Evolutionary conservation across 2,113 vertebrate genomes (phyloP).

Genomic region (Marmota flaviventris): DNA sequence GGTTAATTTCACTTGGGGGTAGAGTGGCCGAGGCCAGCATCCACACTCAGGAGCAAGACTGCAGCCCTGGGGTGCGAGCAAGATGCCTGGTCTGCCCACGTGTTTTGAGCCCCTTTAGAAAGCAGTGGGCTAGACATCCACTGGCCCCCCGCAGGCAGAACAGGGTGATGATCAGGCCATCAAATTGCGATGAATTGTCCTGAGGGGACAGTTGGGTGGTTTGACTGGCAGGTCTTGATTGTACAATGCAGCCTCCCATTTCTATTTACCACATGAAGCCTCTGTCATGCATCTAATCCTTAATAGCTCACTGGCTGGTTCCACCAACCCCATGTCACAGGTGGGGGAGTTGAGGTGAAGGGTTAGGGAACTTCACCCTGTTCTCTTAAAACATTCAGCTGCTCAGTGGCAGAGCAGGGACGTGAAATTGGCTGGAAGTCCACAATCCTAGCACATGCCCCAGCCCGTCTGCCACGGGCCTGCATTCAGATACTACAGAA

Average conservation of each 20-base stretch:
- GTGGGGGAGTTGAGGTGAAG: background rate
- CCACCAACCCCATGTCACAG: background rate
- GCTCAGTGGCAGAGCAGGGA: background rate
- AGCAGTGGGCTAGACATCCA: background rate
- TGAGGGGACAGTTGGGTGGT: fast-evolving
- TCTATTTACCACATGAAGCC: background rate
- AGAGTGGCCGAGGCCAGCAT: background rate
- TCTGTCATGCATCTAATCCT: too few species aligned
- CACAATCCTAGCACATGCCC: fast-evolving
- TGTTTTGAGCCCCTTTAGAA: background rate
- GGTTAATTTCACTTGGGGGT: background rate
- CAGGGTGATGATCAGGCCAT: background rate
- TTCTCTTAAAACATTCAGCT: too few species aligned
- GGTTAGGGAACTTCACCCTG: background rate
- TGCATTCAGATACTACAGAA: fast-evolving
- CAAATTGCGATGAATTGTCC: fast-evolving
- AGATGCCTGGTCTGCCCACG: background rate
- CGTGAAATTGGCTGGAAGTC: fast-evolving
- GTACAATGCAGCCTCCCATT: too few species aligned
- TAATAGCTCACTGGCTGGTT: too few species aligned
- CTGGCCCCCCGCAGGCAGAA: background rate
- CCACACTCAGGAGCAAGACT: too few species aligned
- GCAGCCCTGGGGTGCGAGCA: background rate
- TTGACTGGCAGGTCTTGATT: background rate
- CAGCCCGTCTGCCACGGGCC: background rate